Conservation (phyloP, 2,797 vertebrate genomes). For the Orestias chungarensis region DNA sequence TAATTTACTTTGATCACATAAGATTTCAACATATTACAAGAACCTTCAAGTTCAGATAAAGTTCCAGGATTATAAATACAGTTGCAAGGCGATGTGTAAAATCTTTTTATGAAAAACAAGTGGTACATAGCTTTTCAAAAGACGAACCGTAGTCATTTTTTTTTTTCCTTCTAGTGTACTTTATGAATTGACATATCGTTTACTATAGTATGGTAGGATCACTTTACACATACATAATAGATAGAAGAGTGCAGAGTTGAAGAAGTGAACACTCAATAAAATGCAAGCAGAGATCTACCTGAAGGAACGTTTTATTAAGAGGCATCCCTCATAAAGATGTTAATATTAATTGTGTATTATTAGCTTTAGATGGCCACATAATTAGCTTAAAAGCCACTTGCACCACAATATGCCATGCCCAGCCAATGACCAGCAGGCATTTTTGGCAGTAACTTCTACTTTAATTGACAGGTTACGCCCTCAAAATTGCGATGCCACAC, state of each 20-base stretch:
- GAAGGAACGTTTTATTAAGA: not conserved
- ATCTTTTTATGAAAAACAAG: not conserved
- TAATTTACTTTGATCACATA: not conserved
- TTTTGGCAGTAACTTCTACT: not conserved
- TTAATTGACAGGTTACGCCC: not conserved
- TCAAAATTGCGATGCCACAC: not conserved
- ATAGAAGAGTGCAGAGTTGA: slow-evolving; percentile 3
- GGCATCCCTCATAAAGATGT: not conserved
- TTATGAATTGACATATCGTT: slow-evolving; percentile 13
- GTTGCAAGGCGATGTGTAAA: not conserved
- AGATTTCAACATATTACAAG: not conserved
- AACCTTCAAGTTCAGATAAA: not conserved
- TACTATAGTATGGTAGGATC: slow-evolving; percentile 1
- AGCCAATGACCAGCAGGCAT: slow-evolving; percentile 1
- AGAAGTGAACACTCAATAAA: slow-evolving; percentile 4
- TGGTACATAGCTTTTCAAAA: not conserved
- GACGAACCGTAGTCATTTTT: not conserved
- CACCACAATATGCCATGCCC: not conserved
- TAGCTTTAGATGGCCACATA: not conserved
- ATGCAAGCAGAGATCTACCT: not conserved
- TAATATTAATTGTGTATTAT: not conserved
- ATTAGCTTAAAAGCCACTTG: not conserved
- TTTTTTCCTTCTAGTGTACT: not conserved
- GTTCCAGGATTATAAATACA: not conserved
- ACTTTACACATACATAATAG: slow-evolving; percentile 6